phyloP scores from a whole-genome alignment of 2,113 vertebrate genomes.

The Apeltes quadracus region DNA sequence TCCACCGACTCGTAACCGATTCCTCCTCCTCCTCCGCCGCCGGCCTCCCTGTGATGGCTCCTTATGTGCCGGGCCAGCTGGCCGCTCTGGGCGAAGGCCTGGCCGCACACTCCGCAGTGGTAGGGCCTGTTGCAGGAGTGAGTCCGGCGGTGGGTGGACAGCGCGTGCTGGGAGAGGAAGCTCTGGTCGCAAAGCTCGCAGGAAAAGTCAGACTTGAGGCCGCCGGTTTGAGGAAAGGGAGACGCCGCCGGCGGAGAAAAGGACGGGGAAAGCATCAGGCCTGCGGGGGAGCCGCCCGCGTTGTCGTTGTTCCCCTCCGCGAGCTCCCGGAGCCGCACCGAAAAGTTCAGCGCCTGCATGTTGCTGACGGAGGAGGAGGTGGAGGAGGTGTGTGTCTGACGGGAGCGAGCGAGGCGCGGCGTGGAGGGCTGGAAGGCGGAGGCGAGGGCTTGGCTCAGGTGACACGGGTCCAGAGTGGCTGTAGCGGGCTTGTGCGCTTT shows the following conservation, averaged over 20 bases:
- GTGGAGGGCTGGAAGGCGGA: slow-evolving; percentile 80
- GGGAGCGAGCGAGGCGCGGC: slow-evolving; percentile 52
- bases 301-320: slow-evolving; percentile 68
- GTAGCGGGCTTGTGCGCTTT: slow-evolving; percentile 84
- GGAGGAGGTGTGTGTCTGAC: slow-evolving; percentile 47
- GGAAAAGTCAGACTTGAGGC: slow-evolving; percentile 55
- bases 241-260: slow-evolving; percentile 75
- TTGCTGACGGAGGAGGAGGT: slow-evolving; percentile 64
- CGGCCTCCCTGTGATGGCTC: slow-evolving; percentile 68
- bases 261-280: slow-evolving; percentile 67
- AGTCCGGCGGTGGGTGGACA: slow-evolving; percentile 80
- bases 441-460: slow-evolving; percentile 90
- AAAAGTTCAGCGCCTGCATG: slow-evolving; percentile 88
- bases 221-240: slow-evolving; percentile 66
- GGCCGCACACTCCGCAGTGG: slow-evolving; percentile 81
- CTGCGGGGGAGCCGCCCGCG: slow-evolving; percentile 28
- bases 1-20: slow-evolving; percentile 78
- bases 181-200: slow-evolving; percentile 79
- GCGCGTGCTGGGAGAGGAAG: slow-evolving; percentile 77
- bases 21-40: slow-evolving; percentile 65
- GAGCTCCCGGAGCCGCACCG: slow-evolving; percentile 77
- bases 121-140: slow-evolving; percentile 81
- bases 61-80: slow-evolving; percentile 83
- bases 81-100: slow-evolving; percentile 81
- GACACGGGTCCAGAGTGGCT: slow-evolving; percentile 89